Percentiles rank a stretch among this genome's conserved stretches.
Evolutionary conservation across 2,888 invertebrate species (phyloP).

Genomic region (Aphrophora alni): DNA sequence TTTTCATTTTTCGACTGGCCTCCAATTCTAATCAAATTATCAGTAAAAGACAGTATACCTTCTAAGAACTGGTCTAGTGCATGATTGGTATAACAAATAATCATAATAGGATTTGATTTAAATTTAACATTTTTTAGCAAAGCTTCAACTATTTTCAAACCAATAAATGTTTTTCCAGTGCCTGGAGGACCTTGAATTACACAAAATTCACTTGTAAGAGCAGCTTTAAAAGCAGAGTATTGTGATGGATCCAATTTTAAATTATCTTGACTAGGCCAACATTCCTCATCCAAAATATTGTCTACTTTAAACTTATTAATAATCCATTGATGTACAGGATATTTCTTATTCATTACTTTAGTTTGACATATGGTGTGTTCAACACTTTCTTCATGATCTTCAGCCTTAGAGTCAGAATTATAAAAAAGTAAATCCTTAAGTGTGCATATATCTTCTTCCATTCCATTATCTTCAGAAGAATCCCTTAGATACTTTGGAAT

Average conservation of each 20-base stretch:
- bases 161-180: conserved; percentile 84
- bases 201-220: conserved; percentile 73
- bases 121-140: conserved; percentile 65
- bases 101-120: conserved; percentile 66
- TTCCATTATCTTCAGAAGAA: conserved; percentile 39
- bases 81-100: conserved; percentile 86
- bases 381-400: no score
- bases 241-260: conserved; percentile 72
- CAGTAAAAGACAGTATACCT: conserved; percentile 66
- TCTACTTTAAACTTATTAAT: neutral
- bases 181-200: conserved; percentile 90
- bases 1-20: neutral
- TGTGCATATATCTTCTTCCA: conserved; percentile 24
- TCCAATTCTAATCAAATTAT: conserved; percentile 71
- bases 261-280: conserved; percentile 50
- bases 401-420: neutral
- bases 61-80: conserved; percentile 86
- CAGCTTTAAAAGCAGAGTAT: conserved; percentile 68
- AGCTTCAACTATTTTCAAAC: conserved; percentile 73
- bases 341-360: no score
- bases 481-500: conserved; percentile 58
- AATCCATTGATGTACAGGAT: neutral
- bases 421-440: no score
- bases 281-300: conserved; percentile 35
- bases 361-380: no score